Percentiles rank a stretch among this genome's conserved stretches.
Conservation (phyloP, 2,113 vertebrate species). For the Scytalopus superciliaris region DNA sequence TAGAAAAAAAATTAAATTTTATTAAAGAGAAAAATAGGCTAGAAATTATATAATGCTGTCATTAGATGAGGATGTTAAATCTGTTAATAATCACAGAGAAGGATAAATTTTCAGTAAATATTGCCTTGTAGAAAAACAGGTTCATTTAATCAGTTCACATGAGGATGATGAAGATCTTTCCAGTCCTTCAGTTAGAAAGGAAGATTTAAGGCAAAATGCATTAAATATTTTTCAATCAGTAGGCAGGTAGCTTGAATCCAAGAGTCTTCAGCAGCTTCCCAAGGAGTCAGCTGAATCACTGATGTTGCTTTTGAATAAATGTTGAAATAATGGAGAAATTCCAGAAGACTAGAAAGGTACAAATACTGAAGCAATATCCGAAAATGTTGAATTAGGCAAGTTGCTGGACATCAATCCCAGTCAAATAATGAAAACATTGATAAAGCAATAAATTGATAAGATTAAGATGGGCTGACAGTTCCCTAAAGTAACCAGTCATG, state of each 20-base stretch:
- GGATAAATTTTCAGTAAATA: neutral
- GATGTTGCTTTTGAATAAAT: neutral
- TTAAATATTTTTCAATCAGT: neutral
- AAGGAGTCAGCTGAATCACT: neutral
- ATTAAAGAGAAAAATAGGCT: neutral
- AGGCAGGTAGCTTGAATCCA: neutral
- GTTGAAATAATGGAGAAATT: neutral
- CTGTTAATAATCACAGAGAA: neutral
- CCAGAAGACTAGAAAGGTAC: neutral
- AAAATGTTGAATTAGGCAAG: neutral
- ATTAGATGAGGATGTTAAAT: neutral
- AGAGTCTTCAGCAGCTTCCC: neutral
- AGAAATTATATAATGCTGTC: neutral
- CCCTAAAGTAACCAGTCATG: neutral
- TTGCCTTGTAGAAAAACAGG: neutral
- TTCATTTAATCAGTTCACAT: neutral
- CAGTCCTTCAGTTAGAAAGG: neutral
- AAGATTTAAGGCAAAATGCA: neutral
- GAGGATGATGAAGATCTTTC: neutral
- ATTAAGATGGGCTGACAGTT: neutral
- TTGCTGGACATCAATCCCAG: neutral
- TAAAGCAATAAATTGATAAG: neutral
- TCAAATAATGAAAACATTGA: neutral
- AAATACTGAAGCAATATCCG: neutral
- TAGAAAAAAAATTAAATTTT: neutral